phyloP scores from a whole-genome alignment of 1,140 invertebrate species.

The Trichonephila clavipes region DNA sequence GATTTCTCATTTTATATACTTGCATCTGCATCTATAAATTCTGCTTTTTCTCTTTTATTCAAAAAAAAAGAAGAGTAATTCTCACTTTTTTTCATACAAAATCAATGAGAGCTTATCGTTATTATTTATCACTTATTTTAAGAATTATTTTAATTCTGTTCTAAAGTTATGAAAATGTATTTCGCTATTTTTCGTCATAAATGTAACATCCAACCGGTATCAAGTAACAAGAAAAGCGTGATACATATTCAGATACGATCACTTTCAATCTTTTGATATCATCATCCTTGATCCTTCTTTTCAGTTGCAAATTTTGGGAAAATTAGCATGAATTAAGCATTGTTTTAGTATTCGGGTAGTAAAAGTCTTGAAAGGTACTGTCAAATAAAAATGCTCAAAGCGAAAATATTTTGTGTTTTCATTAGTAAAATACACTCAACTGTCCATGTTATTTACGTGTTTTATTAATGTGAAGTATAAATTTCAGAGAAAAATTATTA shows the following conservation, averaged over 20 bases:
- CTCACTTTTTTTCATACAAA: neutral
- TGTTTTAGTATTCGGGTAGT: neutral
- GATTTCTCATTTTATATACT: no score
- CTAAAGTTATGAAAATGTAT: neutral
- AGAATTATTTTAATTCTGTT: neutral
- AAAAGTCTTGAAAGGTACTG: neutral
- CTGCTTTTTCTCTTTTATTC: no score
- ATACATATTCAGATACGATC: neutral
- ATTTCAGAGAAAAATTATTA: no score
- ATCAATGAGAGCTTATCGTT: neutral
- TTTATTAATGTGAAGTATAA: no score
- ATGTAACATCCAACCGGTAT: neutral
- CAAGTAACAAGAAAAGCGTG: neutral
- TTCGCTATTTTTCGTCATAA: neutral
- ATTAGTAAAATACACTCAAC: no score
- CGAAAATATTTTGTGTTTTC: no score
- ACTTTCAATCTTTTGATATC: neutral
- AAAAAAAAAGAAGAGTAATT: no score
- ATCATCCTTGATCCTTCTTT: neutral
- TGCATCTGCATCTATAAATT: no score
- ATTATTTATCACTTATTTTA: neutral
- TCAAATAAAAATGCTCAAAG: neutral
- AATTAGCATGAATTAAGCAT: conserved; percentile 8
- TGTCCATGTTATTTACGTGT: no score
- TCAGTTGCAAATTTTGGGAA: neutral